A percentile compares a stretch with the other conserved stretches of the same genome.
Conservation (phyloP, 2,797 vertebrate genomes). For the Hypotaenidia philippensis region DNA sequence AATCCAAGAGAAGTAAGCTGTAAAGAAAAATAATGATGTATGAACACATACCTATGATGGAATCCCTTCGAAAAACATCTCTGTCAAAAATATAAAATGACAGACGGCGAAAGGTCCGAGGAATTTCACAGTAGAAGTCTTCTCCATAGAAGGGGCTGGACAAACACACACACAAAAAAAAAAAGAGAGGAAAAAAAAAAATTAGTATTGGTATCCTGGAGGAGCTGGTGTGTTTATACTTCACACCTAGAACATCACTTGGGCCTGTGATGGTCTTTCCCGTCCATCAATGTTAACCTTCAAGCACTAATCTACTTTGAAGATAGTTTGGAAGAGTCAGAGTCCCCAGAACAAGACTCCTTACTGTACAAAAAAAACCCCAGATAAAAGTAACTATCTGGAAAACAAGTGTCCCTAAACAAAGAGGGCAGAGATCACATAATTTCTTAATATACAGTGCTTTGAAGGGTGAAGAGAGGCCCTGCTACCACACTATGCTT, state of each 20-base stretch:
- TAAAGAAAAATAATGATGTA: neutral
- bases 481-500: neutral
- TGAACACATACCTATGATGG: constrained; percentile 92
- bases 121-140: constrained; percentile 99
- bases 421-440: neutral
- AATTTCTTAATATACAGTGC: neutral
- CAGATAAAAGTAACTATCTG: neutral
- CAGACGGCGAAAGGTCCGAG: constrained; percentile 95
- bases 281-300: neutral
- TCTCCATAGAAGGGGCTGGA: constrained; percentile 96
- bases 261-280: neutral
- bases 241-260: neutral
- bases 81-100: constrained; percentile 99
- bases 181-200: neutral
- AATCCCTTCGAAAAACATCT: constrained; percentile 99
- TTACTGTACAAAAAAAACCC: neutral
- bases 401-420: neutral
- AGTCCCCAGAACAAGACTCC: neutral
- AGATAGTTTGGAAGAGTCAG: neutral
- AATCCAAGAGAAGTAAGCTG: neutral
- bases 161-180: constrained; percentile 20
- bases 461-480: neutral
- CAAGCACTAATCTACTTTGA: neutral
- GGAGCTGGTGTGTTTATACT: neutral
- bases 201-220: constrained; percentile 31